Evolutionary conservation across 2,113 vertebrate species (phyloP), one percentile per base, ranked within the genome.

Genomic region (Calidris pugnax): DNA sequence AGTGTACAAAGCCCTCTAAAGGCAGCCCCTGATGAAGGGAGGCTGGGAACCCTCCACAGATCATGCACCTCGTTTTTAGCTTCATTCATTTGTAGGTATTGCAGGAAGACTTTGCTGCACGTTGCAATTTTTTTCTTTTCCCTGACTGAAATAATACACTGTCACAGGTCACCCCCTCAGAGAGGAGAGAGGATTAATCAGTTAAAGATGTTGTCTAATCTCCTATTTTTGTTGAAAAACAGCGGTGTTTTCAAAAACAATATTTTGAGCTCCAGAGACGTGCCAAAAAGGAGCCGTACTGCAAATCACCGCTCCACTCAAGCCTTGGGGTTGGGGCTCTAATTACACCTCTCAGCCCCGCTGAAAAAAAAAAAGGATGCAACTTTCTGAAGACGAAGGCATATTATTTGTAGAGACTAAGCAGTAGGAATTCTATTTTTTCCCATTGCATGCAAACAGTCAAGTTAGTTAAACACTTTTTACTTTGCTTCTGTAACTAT

Each of bases 1-100:
- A 95, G 95, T 94, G 89, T 91, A 93, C 94, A 94, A 97, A 97
- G 68, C 76, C 91, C 89, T 97, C 85, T 93, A 91, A 98, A 97
- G 85, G 72, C 96, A 95, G 63, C 16, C 66, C 43, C 64, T 73
- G 79, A 90, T 85, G 95, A 95, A 97, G 80, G 75, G 80, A 71
- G 75, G 79, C 67, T 82, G 92, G 60, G 75, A 97, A 92, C 43
- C 85, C 87, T 95, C 96, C 72, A 24, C 28, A 69, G 91, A 92
- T 85, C 26, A 7, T 66, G 19, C 69, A 68, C 73, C 77, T 91
- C 62, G 53, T 92, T 89, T 97, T 88, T 96, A 62, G 62, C 35
- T 92, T 89, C 53, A 89, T 87, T 95, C 79, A 77, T 94, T 85
- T 51, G 56, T 77, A 96, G 89, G 72, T 95, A 69, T 75, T 5